Base-by-base conservation (phyloP, 2,113 vertebrate species). In the Rutilus rutilus region DNA sequence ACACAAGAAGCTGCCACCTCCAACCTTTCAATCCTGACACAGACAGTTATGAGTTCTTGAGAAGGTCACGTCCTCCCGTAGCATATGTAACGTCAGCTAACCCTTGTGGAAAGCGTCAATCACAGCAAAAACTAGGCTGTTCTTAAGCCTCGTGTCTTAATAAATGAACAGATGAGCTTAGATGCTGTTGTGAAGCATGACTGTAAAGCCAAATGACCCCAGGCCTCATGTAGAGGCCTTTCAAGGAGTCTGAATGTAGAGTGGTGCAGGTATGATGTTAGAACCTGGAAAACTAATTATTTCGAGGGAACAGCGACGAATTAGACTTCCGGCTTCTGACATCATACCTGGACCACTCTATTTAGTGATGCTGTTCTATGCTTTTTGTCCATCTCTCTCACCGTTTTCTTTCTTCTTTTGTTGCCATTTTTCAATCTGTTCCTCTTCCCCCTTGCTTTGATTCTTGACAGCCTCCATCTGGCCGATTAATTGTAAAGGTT, bases 31-130 rank as follows among this genome's bases (percentile, higher is more conserved):
- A 7, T 39, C 39, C 39, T 11, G 3, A 47, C n/a, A 80, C 14
- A 80, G 27, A 64, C 12, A 2, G 1, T 27, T 25, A 42, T 9
- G 7, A 79, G 33, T 60, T n/a, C 54, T 59, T 60, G 77, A 79
- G 57, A 82, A 87, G 90, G 89, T 90, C 88, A 86, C 59, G 76
- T 2, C 65, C 83, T 59, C 65, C 80, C 87, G 87, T 91, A 90
- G 89, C 89, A 67, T 89, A 87, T 78, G 60, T 86, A 84, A 88
- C 64, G 42, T 75, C 79, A 87, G 77, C 86, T 85, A 69, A 82
- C 87, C 85, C 85, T 78, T 78, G 73, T 87, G 86, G 85, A 90
- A 84, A 85, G 76, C 79, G 74, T 60, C 74, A 64, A 83, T 80
- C 42, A 39, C 83, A 23, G 4, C 3, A 45, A n/a, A 79, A 78